phyloP scores from a whole-genome alignment of 2,113 vertebrate genomes.

The Passer montanus region DNA sequence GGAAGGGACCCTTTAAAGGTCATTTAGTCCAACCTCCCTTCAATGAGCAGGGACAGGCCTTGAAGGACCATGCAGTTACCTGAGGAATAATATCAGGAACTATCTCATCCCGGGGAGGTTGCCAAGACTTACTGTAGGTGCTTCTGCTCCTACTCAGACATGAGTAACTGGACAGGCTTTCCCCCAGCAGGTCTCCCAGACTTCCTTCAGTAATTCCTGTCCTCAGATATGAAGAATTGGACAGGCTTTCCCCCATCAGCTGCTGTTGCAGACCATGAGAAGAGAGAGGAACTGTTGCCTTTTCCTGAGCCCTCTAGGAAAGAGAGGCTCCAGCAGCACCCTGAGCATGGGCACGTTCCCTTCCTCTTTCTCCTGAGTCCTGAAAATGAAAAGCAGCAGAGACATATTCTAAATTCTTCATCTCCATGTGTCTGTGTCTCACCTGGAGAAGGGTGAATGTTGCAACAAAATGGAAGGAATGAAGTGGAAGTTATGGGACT shows the following conservation, averaged over 20 bases:
- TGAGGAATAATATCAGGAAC: not conserved
- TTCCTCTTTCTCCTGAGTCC: not conserved
- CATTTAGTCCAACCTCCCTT: not conserved
- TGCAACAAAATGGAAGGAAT: not conserved
- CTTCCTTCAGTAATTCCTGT: not conserved
- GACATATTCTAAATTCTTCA: not conserved
- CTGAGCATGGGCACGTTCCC: fast-evolving
- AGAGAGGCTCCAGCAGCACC: not conserved
- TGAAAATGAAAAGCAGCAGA: not conserved
- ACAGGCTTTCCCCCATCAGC: not conserved
- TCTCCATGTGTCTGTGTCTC: not conserved
- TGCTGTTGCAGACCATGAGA: not conserved
- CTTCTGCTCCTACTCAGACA: not conserved
- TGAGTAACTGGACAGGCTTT: not conserved
- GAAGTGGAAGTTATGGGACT: not conserved
- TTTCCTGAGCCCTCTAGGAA: not conserved
- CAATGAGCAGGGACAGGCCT: not conserved
- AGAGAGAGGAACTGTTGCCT: not conserved
- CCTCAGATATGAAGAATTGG: not conserved
- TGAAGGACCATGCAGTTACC: not conserved
- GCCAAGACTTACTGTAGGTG: not conserved
- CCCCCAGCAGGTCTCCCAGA: not conserved
- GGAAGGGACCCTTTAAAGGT: not conserved
- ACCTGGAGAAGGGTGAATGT: not conserved
- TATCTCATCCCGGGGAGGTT: not conserved